Percentiles rank a stretch among this genome's conserved stretches.
Conservation (phyloP, 2,797 vertebrate genomes). For the Aulostomus chinensis region DNA sequence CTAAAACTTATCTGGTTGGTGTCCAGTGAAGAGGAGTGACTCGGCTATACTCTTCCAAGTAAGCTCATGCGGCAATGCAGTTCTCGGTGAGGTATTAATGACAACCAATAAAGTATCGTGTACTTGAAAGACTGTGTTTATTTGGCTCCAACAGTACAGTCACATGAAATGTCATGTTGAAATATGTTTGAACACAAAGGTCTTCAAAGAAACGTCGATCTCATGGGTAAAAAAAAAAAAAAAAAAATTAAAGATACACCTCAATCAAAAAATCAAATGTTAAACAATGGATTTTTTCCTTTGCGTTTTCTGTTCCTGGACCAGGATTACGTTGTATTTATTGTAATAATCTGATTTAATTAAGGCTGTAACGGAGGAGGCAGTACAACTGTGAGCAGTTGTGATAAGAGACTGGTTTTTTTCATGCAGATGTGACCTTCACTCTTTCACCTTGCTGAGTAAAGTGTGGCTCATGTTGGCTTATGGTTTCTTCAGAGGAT, state of each 20-base stretch:
- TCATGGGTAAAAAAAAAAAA: slow-evolving; percentile 48
- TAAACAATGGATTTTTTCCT: slow-evolving; percentile 3
- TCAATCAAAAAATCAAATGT: slow-evolving; percentile 1
- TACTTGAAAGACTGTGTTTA: slow-evolving; percentile 77
- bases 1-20: no score
- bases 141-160: slow-evolving; percentile 81
- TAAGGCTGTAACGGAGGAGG: slow-evolving; percentile 21
- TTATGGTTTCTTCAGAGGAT: slow-evolving; percentile 7
- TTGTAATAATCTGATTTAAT: slow-evolving; percentile 9
- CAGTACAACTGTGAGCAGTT: background rate
- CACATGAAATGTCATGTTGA: slow-evolving; percentile 68
- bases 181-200: slow-evolving; percentile 60
- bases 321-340: slow-evolving; percentile 14
- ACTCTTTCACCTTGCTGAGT: no score
- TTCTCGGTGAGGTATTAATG: no score
- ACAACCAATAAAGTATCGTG: background rate
- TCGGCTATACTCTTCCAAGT: no score
- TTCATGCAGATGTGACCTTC: no score
- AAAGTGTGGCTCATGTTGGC: background rate
- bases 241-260: slow-evolving; percentile 21
- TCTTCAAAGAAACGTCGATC: slow-evolving; percentile 61
- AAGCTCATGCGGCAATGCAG: no score
- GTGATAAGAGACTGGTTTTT: background rate
- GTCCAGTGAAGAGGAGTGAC: no score
- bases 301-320: slow-evolving; percentile 1